Evolutionary conservation across 2,797 vertebrate genomes (phyloP).

Genomic region (Cebuella pygmaea): DNA sequence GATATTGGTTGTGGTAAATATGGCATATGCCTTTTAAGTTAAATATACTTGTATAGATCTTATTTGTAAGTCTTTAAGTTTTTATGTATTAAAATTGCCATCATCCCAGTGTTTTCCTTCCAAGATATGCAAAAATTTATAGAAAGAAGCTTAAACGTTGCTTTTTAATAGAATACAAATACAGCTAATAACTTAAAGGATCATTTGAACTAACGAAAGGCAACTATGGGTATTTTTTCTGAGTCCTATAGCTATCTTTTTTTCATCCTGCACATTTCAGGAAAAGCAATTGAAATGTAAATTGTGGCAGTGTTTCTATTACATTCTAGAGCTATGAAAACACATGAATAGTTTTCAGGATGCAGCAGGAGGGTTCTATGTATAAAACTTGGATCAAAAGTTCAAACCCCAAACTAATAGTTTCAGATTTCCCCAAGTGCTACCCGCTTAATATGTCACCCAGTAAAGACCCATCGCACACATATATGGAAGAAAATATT

Average conservation of each 20-base stretch:
- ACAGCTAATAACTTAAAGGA: neutral
- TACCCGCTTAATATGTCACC: neutral
- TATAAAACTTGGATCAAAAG: neutral
- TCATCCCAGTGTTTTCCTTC: neutral
- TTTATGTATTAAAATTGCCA: neutral
- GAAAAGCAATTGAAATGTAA: constrained; percentile 4
- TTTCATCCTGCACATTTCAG: neutral
- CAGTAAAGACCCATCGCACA: constrained; percentile 9
- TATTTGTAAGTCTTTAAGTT: neutral
- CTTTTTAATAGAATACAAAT: neutral
- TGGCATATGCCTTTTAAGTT: neutral
- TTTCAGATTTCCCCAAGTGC: constrained; percentile 48
- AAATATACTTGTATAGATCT: neutral
- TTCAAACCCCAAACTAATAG: constrained; percentile 11
- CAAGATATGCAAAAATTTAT: neutral
- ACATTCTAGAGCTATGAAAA: constrained; percentile 32
- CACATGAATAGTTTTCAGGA: neutral
- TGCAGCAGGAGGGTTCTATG: neutral
- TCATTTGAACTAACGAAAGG: neutral
- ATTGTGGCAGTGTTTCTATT: neutral
- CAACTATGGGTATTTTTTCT: neutral
- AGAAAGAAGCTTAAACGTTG: neutral
- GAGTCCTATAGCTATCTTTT: neutral
- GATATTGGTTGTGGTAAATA: neutral
- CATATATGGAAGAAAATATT: constrained; percentile 2